phyloP scores from a whole-genome alignment of 2,113 vertebrate species.

The Ailuropoda melanoleuca region DNA sequence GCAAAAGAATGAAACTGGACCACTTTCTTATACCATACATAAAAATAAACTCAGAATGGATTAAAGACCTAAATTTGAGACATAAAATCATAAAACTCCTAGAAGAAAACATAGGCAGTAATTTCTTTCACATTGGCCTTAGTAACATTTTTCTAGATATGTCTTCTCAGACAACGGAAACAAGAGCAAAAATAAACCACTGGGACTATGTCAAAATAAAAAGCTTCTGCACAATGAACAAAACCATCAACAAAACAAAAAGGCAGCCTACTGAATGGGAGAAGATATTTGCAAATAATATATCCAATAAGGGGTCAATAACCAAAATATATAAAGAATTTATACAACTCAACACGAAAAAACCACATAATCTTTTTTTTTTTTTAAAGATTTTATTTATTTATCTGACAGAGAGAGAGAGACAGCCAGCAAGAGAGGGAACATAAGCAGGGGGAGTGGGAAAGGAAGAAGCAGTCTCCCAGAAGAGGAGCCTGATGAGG shows the following conservation, averaged over 20 bases:
- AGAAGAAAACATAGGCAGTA: not conserved
- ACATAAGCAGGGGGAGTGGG: too few relatives aligned
- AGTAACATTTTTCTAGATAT: not conserved
- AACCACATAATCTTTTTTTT: not conserved
- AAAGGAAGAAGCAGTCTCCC: too few relatives aligned
- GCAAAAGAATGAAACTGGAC: not conserved
- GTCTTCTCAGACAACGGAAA: not conserved
- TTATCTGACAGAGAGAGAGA: too few relatives aligned
- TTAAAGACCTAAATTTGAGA: not conserved
- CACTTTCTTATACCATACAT: not conserved
- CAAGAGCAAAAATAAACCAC: not conserved
- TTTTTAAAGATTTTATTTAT: too few relatives aligned
- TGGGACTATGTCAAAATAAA: not conserved
- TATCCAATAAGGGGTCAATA: not conserved
- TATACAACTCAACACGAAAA: not conserved
- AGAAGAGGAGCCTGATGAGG: too few relatives aligned
- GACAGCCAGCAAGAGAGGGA: too few relatives aligned
- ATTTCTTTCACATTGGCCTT: not conserved
- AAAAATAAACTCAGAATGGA: not conserved
- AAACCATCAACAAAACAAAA: not conserved
- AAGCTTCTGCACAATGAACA: not conserved
- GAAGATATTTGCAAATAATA: not conserved
- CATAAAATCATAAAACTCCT: not conserved
- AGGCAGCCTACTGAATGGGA: not conserved
- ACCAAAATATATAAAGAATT: not conserved